phyloP scores from a whole-genome alignment of 2,797 vertebrate genomes.

The Trachops cirrhosus region DNA sequence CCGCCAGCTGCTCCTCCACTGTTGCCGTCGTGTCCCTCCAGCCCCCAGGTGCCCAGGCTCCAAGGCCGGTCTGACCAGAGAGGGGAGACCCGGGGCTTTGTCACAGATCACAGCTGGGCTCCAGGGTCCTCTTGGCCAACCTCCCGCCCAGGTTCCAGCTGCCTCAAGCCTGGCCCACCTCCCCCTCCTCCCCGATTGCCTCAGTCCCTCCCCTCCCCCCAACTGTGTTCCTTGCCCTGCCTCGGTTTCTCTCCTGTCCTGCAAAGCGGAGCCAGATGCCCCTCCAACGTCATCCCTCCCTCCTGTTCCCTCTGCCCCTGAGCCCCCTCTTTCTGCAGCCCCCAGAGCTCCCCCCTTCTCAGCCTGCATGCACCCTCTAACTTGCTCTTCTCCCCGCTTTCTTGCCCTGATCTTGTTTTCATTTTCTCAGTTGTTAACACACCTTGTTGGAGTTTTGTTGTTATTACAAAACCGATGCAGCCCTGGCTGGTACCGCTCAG shows the following conservation, averaged over 20 bases:
- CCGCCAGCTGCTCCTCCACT: neutral
- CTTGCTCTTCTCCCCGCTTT: neutral
- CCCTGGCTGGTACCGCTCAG: neutral
- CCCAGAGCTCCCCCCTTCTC: accelerated
- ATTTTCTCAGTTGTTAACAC: neutral
- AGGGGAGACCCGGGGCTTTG: neutral
- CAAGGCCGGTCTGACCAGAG: neutral
- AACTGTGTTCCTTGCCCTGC: neutral
- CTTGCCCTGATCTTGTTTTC: neutral
- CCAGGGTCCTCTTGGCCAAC: neutral
- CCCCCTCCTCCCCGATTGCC: accelerated
- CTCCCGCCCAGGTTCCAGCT: neutral
- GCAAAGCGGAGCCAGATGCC: neutral
- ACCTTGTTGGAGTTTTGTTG: neutral
- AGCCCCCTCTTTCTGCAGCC: neutral
- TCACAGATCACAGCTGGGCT: neutral
- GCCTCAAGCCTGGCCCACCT: neutral
- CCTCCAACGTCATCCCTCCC: neutral
- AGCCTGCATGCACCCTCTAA: neutral
- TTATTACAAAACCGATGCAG: neutral
- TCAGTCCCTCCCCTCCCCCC: neutral
- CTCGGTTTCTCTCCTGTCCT: neutral
- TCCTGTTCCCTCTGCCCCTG: neutral
- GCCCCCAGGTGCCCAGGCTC: neutral
- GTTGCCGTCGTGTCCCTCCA: neutral